A percentile compares a stretch with the other conserved stretches of the same genome.
Evolutionary conservation across 2,797 vertebrate species (phyloP).

Genomic region (Diceros bicornis): DNA sequence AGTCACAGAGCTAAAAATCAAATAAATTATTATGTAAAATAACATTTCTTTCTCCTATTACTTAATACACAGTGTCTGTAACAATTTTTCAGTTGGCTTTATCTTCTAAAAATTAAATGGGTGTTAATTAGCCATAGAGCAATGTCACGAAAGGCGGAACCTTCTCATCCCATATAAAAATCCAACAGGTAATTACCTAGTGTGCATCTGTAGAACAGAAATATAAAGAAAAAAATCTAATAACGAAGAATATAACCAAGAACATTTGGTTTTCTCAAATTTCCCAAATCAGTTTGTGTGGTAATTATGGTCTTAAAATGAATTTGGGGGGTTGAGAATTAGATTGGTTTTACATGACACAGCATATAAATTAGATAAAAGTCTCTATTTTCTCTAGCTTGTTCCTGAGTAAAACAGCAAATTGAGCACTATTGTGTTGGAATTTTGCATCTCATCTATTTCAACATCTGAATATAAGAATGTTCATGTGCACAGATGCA

Average conservation of each 20-base stretch:
- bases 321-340: not conserved
- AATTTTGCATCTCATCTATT: not conserved
- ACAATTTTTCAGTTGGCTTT: constrained; percentile 73
- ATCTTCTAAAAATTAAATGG: constrained; percentile 67
- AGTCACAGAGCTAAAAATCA: not conserved
- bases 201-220: not conserved
- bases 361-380: not conserved
- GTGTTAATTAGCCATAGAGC: not conserved
- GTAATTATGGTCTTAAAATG: not conserved
- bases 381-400: not conserved
- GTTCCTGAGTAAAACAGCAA: not conserved
- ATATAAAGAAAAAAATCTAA: not conserved
- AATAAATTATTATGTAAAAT: constrained; percentile 48
- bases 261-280: not conserved
- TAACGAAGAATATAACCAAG: not conserved
- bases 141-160: not conserved
- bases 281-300: not conserved
- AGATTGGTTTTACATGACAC: not conserved
- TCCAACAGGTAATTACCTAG: not conserved
- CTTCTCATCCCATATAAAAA: not conserved
- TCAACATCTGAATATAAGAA: not conserved
- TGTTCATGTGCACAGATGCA: not conserved
- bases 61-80: not conserved
- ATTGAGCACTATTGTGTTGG: not conserved
- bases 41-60: not conserved